Evolutionary conservation across 2,113 vertebrate genomes (phyloP).

Genomic region (Meles meles): DNA sequence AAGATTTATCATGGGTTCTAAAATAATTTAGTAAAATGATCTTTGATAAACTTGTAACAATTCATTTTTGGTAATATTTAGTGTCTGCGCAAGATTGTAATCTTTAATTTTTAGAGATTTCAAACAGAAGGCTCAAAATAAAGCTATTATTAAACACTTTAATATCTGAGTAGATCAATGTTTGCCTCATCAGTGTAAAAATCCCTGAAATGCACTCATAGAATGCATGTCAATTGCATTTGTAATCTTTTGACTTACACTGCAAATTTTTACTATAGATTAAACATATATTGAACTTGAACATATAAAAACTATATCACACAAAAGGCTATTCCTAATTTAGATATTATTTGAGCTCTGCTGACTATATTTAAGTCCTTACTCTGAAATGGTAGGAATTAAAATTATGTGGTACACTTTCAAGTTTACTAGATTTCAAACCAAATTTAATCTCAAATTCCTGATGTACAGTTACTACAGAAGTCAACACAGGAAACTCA

Average conservation of each 20-base stretch:
- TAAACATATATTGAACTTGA: background rate
- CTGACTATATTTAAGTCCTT: background rate
- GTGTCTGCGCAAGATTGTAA: background rate
- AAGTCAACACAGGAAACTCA: background rate
- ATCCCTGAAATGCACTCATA: background rate
- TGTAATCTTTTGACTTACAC: background rate
- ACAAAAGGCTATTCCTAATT: background rate
- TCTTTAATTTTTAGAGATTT: slow-evolving; percentile 38
- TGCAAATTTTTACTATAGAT: background rate
- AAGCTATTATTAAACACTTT: background rate
- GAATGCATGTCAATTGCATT: background rate
- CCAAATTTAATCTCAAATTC: background rate
- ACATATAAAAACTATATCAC: background rate
- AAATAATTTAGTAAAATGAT: background rate
- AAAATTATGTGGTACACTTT: background rate
- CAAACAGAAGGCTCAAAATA: background rate
- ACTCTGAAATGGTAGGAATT: background rate
- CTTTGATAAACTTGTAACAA: background rate
- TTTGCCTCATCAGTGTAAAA: slow-evolving; percentile 6
- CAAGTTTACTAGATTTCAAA: background rate
- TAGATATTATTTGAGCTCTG: background rate
- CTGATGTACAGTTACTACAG: background rate
- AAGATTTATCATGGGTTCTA: background rate
- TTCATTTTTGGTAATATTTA: background rate
- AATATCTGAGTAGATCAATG: background rate